Evolutionary conservation across 2,888 invertebrate genomes (phyloP).

Genomic region (Hartigia nigra): DNA sequence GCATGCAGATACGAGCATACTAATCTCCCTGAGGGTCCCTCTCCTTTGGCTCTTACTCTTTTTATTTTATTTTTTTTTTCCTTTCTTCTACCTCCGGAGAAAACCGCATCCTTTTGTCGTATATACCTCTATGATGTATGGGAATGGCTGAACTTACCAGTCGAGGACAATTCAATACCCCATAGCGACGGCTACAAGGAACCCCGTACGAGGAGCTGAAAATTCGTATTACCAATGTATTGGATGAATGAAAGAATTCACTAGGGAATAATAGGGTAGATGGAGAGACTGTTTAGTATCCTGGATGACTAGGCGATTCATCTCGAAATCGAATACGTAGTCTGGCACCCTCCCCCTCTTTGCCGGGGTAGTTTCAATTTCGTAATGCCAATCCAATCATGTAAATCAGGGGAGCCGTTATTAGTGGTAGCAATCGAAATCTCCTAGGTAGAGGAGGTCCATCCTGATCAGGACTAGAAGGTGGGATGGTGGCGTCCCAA

Average conservation of each 20-base stretch:
- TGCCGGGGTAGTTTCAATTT: slow-evolving; percentile 59
- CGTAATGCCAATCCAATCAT: slow-evolving; percentile 65
- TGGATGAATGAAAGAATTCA: neutral
- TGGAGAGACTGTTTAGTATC: neutral
- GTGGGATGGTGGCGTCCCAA: slow-evolving; percentile 44
- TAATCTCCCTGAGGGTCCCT: slow-evolving; percentile 50
- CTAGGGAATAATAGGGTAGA: neutral
- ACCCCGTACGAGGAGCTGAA: neutral
- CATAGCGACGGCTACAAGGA: neutral
- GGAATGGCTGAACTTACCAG: slow-evolving; percentile 27
- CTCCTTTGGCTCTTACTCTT: slow-evolving; percentile 3
- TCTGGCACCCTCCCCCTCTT: neutral
- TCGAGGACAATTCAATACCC: neutral
- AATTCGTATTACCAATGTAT: neutral
- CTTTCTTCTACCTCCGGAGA: slow-evolving; percentile 20
- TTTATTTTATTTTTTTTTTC: neutral
- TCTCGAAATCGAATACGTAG: neutral
- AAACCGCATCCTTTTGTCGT: slow-evolving; percentile 50
- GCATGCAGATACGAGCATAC: slow-evolving; percentile 63
- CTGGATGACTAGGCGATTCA: neutral
- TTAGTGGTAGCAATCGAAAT: slow-evolving; percentile 60
- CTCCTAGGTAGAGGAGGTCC: slow-evolving; percentile 32
- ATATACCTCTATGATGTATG: slow-evolving; percentile 53
- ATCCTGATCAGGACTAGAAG: slow-evolving; percentile 25
- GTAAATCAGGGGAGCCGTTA: slow-evolving; percentile 61